Base-by-base conservation (phyloP, 2,113 vertebrate species). In the Boleophthalmus pectinirostris region DNA sequence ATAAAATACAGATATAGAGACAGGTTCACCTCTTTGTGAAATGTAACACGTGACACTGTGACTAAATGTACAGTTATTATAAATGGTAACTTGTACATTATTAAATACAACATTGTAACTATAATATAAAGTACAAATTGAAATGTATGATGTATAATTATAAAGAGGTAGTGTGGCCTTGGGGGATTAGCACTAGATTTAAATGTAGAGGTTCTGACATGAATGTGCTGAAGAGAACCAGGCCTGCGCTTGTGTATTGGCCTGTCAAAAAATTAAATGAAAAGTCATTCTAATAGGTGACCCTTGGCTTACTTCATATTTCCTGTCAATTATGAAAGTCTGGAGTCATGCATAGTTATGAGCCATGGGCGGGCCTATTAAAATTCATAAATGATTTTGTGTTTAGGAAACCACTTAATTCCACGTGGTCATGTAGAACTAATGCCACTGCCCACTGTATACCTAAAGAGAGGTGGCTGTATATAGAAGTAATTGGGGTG, bases 201-300 rank as follows among this genome's bases (percentile, higher is more conserved):
- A 71, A 83, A 73, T 64, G 83, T 56, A 87, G 89, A 89, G 86
- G 84, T 89, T 90, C 93, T 90, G 90, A 94, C 93, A 89, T 87
- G 92, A 90, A 93, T 82, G 90, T 92, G 85, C 93, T 94, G 88
- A 91, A 94, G 95, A 95, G 95, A 95, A 64, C 92, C 93, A 88
- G 84, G 85, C 73, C 88, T 68, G 91, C 92, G 90, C 94, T 94
- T 94, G 94, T 95, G 94, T 95, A 94, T 94, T 93, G 51, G 89
- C 93, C 96, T 98, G 96, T 98, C 97, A 98, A 94, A 95, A 96
- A 95, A 95, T 95, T 95, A 96, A 97, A 98, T 97, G 97, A 97
- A 96, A 97, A 99, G 96, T 97, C 98, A 96, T 96, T 99, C 96
- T 98, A 97, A 98, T 96, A 95, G 96, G 95, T 94, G 94, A 96